These are phyloP conservation scores for Andricus grossulariae DNA, from an alignment of 1,140 invertebrate genomes.

Conservation along the genomic window DNA sequence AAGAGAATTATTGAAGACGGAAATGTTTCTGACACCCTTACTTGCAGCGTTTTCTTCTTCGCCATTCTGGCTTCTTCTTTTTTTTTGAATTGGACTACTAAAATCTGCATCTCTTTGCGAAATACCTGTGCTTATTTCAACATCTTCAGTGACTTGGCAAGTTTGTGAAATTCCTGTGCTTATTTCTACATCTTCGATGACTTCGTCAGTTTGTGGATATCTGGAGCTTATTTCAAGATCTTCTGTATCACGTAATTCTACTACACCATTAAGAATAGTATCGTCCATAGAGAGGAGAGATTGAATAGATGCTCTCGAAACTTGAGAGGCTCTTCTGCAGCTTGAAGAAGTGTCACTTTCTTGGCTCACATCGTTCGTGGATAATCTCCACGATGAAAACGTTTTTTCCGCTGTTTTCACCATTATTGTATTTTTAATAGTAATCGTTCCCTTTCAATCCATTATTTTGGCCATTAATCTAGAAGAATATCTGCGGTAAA, in stretches of 20 bases:
- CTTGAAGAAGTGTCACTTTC: not conserved
- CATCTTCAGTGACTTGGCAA: not conserved
- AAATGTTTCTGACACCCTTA: not conserved
- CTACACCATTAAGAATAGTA: constrained; percentile 46
- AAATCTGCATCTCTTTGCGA: not conserved
- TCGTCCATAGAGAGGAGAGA: constrained; percentile 50
- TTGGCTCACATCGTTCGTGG: too few relatives aligned
- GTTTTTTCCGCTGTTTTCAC: too few relatives aligned
- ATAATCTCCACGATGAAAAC: too few relatives aligned
- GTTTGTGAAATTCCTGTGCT: not conserved
- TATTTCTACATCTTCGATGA: not conserved
- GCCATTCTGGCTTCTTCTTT: constrained; percentile 32
- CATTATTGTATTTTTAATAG: too few relatives aligned
- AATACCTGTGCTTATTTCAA: not conserved
- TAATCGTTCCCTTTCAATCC: too few relatives aligned
- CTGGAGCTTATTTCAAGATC: not conserved
- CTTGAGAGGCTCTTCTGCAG: too few relatives aligned
- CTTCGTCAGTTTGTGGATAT: not conserved
- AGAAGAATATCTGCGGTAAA: too few relatives aligned
- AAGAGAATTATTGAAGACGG: constrained; percentile 11
- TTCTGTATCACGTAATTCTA: constrained; percentile 8
- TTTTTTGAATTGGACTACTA: constrained; percentile 23
- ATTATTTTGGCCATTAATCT: too few relatives aligned
- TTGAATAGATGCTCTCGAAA: constrained; percentile 8
- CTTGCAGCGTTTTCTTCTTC: not conserved